phyloP scores from a whole-genome alignment of 1,140 invertebrate genomes.

The Saccostrea glomerata region DNA sequence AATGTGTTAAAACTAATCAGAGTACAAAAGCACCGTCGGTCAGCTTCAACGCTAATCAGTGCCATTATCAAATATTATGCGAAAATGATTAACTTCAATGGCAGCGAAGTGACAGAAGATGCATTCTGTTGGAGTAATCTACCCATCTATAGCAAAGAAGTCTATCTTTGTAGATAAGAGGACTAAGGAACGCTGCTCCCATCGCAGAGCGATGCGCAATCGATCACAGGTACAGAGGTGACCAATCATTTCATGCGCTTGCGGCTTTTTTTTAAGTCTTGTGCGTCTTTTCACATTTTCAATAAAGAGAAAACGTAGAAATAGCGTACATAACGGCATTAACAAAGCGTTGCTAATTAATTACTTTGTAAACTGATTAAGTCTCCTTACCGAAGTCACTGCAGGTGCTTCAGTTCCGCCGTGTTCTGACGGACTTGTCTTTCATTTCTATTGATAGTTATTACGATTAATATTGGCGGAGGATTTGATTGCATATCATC shows the following conservation, averaged over 20 bases:
- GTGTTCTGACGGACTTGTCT: conserved; percentile 15
- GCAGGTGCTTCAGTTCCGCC: conserved; percentile 9
- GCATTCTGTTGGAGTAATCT: conserved; percentile 4
- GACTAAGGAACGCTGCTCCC: not conserved
- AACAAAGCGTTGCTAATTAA: conserved; percentile 36
- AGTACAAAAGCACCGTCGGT: conserved; percentile 23
- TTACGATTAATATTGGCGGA: conserved; percentile 34
- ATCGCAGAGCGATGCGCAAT: not conserved
- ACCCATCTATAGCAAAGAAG: conserved; percentile 19
- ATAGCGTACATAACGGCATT: conserved; percentile 29
- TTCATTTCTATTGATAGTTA: conserved; percentile 37
- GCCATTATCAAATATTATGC: conserved; percentile 34
- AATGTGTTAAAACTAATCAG: conserved; percentile 38
- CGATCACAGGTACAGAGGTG: conserved; percentile 3
- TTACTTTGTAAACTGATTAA: conserved; percentile 38
- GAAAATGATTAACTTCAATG: conserved; percentile 34
- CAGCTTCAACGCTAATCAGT: conserved; percentile 30
- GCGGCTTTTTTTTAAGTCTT: conserved; percentile 21
- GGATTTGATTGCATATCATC: conserved; percentile 29
- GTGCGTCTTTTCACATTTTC: conserved; percentile 12
- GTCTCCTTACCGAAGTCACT: conserved; percentile 18
- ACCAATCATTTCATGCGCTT: not conserved
- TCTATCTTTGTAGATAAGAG: not conserved
- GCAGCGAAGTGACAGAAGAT: conserved; percentile 23
- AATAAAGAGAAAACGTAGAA: conserved; percentile 21